Evolutionary conservation across 2,797 vertebrate species (phyloP).

Genomic region (Coendou prehensilis): DNA sequence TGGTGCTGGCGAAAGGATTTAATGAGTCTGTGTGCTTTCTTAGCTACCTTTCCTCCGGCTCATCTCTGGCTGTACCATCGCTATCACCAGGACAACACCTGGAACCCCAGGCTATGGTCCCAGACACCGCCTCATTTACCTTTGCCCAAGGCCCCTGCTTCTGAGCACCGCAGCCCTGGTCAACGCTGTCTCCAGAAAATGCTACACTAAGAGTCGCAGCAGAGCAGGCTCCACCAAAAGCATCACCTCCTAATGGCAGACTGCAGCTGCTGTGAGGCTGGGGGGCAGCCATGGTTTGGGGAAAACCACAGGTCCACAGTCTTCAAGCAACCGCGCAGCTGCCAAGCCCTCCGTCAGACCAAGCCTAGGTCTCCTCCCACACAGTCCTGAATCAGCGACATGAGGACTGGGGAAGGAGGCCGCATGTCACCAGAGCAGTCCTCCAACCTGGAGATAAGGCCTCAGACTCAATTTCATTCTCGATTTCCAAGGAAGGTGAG

Average conservation of each 20-base stretch:
- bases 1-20: neutral
- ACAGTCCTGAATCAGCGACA: neutral
- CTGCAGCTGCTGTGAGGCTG: neutral
- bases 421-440: neutral
- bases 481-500: neutral
- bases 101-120: neutral
- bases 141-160: neutral
- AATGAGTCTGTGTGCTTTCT: neutral
- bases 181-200: neutral
- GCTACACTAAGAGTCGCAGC: neutral
- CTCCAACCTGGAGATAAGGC: neutral
- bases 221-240: neutral
- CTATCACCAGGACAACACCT: neutral
- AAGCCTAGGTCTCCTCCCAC: neutral
- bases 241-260: neutral
- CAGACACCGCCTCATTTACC: neutral
- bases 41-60: neutral
- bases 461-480: slow-evolving; percentile 30
- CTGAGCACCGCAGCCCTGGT: neutral
- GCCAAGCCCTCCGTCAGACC: neutral
- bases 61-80: neutral
- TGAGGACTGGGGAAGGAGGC: neutral
- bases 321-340: too few relatives aligned
- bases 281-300: neutral
- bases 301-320: neutral